A percentile compares a stretch with the other conserved stretches of the same genome.
Evolutionary conservation across 1,140 invertebrate genomes (phyloP).

Genomic region (Listronotus bonariensis): DNA sequence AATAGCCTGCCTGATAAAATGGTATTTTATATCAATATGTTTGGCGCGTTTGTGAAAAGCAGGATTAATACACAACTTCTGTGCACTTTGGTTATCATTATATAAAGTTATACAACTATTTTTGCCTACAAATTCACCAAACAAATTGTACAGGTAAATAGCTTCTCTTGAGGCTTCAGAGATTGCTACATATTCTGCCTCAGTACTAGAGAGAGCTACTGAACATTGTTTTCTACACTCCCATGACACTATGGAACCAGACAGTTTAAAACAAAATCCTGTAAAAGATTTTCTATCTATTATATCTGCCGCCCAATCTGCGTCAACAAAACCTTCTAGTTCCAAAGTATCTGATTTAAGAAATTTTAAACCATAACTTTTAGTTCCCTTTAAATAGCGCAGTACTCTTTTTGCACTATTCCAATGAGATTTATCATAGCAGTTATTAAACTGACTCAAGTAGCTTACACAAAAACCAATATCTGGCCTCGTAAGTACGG

Average conservation of each 20-base stretch:
- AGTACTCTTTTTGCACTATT: slow-evolving; percentile 52
- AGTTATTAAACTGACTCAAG: slow-evolving; percentile 53
- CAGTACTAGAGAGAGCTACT: slow-evolving; percentile 49
- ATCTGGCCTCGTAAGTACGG: slow-evolving; percentile 56
- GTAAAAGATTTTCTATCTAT: slow-evolving; percentile 41
- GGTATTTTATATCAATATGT: slow-evolving; percentile 50
- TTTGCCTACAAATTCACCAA: background rate
- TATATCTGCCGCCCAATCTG: slow-evolving; percentile 48
- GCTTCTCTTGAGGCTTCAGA: slow-evolving; percentile 43
- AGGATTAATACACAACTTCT: slow-evolving; percentile 45
- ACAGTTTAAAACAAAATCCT: slow-evolving; percentile 44
- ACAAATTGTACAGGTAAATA: slow-evolving; percentile 41
- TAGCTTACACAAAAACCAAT: slow-evolving; percentile 54
- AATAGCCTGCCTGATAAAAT: slow-evolving; percentile 47
- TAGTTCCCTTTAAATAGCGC: background rate
- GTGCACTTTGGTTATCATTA: slow-evolving; percentile 4
- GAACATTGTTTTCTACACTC: slow-evolving; percentile 38
- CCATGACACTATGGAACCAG: slow-evolving; percentile 42
- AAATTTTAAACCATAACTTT: slow-evolving; percentile 1
- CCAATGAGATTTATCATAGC: slow-evolving; percentile 49
- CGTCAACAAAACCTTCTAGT: slow-evolving; percentile 55
- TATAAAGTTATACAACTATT: background rate
- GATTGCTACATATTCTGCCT: slow-evolving; percentile 40
- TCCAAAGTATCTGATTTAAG: slow-evolving; percentile 30
- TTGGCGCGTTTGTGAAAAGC: slow-evolving; percentile 46